Evolutionary conservation across 2,113 vertebrate species (phyloP), one percentile per base, ranked within the genome.

Genomic region (Bothrops jararaca): DNA sequence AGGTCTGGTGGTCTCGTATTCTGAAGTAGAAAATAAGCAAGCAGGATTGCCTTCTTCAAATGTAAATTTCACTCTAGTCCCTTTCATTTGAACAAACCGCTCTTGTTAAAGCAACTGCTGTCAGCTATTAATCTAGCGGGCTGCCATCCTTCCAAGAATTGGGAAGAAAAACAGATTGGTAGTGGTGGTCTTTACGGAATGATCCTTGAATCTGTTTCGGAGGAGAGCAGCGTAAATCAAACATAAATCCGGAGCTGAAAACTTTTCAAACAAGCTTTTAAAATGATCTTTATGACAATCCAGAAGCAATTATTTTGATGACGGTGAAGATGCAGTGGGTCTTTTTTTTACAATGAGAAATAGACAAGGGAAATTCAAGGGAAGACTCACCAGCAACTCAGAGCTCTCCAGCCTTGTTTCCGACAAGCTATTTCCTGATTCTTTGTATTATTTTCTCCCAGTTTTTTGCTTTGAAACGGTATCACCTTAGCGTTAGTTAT

Each of bases 141-240:
- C 89, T 95, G 74, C 93, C 85, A 1, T 39, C 69, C 91, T 89
- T 93, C 54, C 58, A 90, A 93, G 95, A 90, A 96, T 97, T 97
- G 96, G 93, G 94, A 94, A 96, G 95, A 96, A 98, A 97, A 96
- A 95, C 96, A 93, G 94, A 89, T 94, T 95, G 97, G 96, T 97
- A 97, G 96, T 95, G 91, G 93, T 93, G 91, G 94, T 92, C 22
- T 95, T 97, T 95, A 97, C 96, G 94, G 94, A 95, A 95, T 95
- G 86, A 93, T 97, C 93, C 96, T 96, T 97, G 96, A 97, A 97
- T 96, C 95, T 96, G 94, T 96, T 97, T 97, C 97, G 96, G 96
- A 94, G 92, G 95, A 92, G 8, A 89, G 92, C 88, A 88, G 92
- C 93, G 89, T 95, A 93, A 97, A 97, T 97, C 91, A 95, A 91